Base-by-base conservation (phyloP, 2,113 vertebrate genomes). In the Crypturellus undulatus region DNA sequence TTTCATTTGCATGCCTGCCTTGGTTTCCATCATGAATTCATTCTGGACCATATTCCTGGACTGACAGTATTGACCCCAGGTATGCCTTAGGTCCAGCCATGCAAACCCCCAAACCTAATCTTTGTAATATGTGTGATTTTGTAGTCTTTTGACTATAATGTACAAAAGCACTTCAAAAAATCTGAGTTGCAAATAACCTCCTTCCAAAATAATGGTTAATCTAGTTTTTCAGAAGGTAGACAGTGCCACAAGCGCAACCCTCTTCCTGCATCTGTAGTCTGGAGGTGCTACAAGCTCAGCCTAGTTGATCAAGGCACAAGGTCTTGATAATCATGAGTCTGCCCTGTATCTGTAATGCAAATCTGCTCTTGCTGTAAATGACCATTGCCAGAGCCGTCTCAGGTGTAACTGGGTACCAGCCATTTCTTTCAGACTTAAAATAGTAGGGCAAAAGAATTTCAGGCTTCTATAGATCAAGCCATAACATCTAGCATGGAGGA, bases 61-160 rank as follows among this genome's bases (percentile, higher is more conserved):
- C 83, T 72, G 25, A 85, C 12, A 52, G 24, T 73, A 43, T 58
- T 83, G 69, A 75, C 47, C 43, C 68, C 26, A n/a, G 25, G 7
- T 75, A 79, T 95, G 94, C 92, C 93, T 95, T 94, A 81, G 65
- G 85, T 90, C 83, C 83, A 95, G 71, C 56, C 63, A 75, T 14
- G 58, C 42, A 87, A 80, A 8, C 8, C 64, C 32, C 42, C 64
- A 34, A 59, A 34, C 26, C 45, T 11, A 56, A 6, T 28, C 77
- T 68, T 52, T 79, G 38, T 88, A 93, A 75, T 38, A 24, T 9
- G 4, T 77, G 40, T 94, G 58, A 91, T 80, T 94, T 36, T 81
- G 17, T 84, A 78, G 52, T 47, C 34, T 83, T 96, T 79, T 72
- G 20, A 72, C 72, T 63, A 40, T 42, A 32, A 30, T 88, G 47